Conservation (phyloP, 2,113 vertebrate species). For the Corythornis cristatus region DNA sequence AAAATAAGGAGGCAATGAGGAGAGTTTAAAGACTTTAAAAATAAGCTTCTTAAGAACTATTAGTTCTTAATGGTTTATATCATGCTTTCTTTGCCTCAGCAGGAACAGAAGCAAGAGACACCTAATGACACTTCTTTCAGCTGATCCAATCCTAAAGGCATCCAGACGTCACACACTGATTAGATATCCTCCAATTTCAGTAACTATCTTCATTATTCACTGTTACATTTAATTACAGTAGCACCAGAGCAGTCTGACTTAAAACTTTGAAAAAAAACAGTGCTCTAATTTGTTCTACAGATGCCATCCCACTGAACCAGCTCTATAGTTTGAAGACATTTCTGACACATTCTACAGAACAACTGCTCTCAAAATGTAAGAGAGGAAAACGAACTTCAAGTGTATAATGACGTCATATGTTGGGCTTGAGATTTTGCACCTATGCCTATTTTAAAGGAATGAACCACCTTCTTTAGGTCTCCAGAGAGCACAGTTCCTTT, state of each 20-base stretch:
- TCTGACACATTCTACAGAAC: neutral
- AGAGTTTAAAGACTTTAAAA: neutral
- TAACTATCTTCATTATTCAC: neutral
- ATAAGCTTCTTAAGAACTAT: neutral
- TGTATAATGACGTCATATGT: no score
- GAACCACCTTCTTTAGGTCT: neutral
- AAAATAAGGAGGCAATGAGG: neutral
- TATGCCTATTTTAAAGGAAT: neutral
- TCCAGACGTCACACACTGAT: neutral
- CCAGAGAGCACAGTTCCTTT: neutral
- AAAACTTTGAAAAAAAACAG: neutral
- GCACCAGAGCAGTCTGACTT: neutral
- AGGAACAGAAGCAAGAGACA: neutral
- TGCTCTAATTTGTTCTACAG: neutral
- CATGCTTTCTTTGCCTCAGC: neutral
- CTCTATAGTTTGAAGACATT: neutral
- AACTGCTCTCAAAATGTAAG: neutral
- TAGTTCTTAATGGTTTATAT: neutral
- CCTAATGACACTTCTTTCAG: neutral
- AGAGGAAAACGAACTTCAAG: neutral
- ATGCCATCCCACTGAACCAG: neutral
- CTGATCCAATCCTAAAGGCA: neutral
- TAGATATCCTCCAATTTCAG: neutral
- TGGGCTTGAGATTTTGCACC: neutral
- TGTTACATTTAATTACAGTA: neutral